Percentiles rank a stretch among this genome's conserved stretches.
These are phyloP conservation scores for Taeniopygia guttata DNA, from an alignment of 2,797 vertebrate genomes.

Conservation along the genomic window DNA sequence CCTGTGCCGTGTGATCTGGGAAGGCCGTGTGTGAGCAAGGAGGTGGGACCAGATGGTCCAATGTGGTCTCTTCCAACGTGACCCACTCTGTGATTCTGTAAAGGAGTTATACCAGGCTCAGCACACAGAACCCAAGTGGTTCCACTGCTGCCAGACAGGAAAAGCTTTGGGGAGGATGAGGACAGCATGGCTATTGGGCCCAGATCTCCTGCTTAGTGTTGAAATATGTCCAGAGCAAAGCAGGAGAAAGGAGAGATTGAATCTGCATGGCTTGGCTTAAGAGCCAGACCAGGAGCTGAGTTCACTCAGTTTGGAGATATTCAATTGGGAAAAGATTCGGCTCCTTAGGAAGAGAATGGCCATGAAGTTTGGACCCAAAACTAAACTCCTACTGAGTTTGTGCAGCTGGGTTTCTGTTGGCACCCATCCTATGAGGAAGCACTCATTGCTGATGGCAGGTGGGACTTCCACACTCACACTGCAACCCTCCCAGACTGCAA, in stretches of 20 bases:
- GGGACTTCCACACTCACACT: neutral
- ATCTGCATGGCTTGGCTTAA: neutral
- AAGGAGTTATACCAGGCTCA: neutral
- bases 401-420: neutral
- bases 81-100: neutral
- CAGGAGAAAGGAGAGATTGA: neutral
- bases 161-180: neutral
- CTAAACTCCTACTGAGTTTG: neutral
- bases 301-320: neutral
- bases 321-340: neutral
- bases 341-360: neutral
- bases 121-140: neutral
- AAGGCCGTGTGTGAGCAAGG: neutral
- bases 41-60: neutral
- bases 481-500: neutral
- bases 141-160: neutral
- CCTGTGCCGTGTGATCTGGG: neutral
- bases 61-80: neutral
- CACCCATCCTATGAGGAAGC: neutral
- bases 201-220: neutral
- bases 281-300: constrained; percentile 12
- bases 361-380: neutral
- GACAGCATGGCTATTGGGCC: neutral
- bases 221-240: neutral
- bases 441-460: neutral